Evolutionary conservation across 2,113 vertebrate genomes (phyloP).

Genomic region (Martes martes): DNA sequence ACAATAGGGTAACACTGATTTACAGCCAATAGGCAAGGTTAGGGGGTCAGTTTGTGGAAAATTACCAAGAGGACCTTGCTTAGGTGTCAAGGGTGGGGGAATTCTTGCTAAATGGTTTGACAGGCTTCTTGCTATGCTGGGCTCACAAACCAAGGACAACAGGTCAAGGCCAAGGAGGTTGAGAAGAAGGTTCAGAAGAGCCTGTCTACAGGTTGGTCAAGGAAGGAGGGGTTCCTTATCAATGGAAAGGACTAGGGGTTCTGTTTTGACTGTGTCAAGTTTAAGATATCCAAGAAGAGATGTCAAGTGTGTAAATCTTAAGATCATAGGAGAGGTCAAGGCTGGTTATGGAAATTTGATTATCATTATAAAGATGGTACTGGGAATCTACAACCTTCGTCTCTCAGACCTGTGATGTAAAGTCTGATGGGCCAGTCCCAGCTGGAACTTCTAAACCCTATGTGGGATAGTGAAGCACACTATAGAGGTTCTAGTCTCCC

Average conservation of each 20-base stretch:
- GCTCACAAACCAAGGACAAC: background rate
- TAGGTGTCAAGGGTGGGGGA: background rate
- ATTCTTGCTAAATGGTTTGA: background rate
- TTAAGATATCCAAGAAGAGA: background rate
- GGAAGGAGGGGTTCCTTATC: background rate
- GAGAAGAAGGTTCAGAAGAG: background rate
- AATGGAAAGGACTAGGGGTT: background rate
- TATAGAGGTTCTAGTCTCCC: background rate
- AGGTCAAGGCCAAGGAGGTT: background rate
- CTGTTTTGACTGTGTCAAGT: background rate
- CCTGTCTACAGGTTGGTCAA: no score
- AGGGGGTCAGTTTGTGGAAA: background rate
- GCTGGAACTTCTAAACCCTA: background rate
- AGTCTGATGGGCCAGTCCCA: background rate
- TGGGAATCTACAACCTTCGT: background rate
- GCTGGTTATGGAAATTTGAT: background rate
- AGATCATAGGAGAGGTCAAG: background rate
- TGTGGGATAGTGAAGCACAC: no score
- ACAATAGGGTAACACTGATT: background rate
- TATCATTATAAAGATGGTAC: background rate
- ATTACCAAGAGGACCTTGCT: background rate
- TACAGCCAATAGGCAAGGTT: background rate
- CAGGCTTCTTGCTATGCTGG: background rate
- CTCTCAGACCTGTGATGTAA: background rate
- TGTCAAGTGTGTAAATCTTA: background rate